A percentile compares a stretch with the other conserved stretches of the same genome.
phyloP scores from a whole-genome alignment of 2,113 vertebrate genomes.

The Asarcornis scutulata region DNA sequence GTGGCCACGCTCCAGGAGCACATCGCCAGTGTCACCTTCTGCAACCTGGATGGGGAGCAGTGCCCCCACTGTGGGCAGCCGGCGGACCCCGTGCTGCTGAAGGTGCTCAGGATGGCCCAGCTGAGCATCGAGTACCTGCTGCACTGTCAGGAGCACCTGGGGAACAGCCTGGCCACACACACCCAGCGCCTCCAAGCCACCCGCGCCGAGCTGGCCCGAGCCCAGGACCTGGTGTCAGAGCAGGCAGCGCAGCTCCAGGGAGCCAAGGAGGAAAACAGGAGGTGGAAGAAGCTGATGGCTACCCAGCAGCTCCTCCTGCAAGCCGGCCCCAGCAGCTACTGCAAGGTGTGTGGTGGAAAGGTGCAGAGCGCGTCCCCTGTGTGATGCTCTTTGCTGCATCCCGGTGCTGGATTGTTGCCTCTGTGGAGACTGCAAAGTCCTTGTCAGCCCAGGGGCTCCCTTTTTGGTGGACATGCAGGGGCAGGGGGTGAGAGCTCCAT shows the following conservation, averaged over 20 bases:
- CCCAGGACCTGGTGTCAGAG: background rate
- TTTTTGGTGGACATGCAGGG: background rate
- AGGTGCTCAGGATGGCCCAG: slow-evolving; percentile 82
- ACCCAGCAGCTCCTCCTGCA: slow-evolving; percentile 77
- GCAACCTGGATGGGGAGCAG: slow-evolving; percentile 71
- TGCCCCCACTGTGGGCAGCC: slow-evolving; percentile 76
- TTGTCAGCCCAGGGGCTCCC: background rate
- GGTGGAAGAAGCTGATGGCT: slow-evolving; percentile 75
- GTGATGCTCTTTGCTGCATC: background rate
- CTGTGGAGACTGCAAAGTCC: background rate
- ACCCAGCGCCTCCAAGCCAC: slow-evolving; percentile 64
- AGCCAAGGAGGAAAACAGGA: slow-evolving; percentile 71
- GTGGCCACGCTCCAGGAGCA: slow-evolving; percentile 78
- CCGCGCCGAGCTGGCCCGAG: slow-evolving; percentile 26
- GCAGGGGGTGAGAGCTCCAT: background rate
- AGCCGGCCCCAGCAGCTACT: slow-evolving; percentile 67
- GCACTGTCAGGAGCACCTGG: slow-evolving; percentile 79
- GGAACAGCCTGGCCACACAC: slow-evolving; percentile 52
- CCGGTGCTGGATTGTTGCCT: background rate
- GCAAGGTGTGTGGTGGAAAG: slow-evolving; percentile 62
- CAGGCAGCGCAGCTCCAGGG: slow-evolving; percentile 68
- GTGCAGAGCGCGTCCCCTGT: rapidly evolving
- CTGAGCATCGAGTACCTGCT: slow-evolving; percentile 82
- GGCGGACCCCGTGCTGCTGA: slow-evolving; percentile 72
- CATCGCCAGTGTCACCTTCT: slow-evolving; percentile 74